Evolutionary conservation across 1,140 invertebrate genomes (phyloP).

Genomic region (Tribolium madens): DNA sequence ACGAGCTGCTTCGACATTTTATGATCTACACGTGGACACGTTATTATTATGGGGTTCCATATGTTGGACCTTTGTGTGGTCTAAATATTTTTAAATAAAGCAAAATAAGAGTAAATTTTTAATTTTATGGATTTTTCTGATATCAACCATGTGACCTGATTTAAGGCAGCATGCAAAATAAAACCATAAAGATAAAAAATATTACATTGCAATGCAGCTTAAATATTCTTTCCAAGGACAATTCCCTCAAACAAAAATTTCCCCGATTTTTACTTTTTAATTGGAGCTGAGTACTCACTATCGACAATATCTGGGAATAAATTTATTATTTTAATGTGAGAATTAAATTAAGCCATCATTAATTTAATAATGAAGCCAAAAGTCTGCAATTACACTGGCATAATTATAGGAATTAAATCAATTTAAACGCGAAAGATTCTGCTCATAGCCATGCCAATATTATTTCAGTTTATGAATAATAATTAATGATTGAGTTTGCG

Average conservation of each 20-base stretch:
- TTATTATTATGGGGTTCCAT: conserved; percentile 16
- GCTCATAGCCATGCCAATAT: not conserved
- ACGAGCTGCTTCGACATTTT: conserved; percentile 38
- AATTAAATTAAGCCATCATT: conserved; percentile 18
- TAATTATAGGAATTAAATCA: conserved; percentile 35
- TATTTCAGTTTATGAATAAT: not conserved
- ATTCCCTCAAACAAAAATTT: not conserved
- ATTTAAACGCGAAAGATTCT: conserved; percentile 7
- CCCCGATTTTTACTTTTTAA: not conserved
- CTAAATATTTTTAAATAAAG: conserved; percentile 38
- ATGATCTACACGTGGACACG: conserved; percentile 41
- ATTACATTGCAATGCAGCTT: not conserved
- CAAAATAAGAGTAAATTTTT: too few species aligned
- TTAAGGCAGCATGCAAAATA: not conserved
- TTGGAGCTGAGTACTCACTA: not conserved
- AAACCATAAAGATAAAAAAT: not conserved
- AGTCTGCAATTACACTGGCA: not conserved
- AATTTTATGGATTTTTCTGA: too few species aligned
- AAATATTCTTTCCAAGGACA: not conserved
- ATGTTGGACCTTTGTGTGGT: conserved; percentile 35
- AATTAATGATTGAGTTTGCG: not conserved
- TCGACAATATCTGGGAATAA: conserved; percentile 6
- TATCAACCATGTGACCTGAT: not conserved
- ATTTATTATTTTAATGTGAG: conserved; percentile 10
- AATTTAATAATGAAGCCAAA: conserved; percentile 24